Base-by-base conservation (phyloP, 2,888 invertebrate species). In the Chrysodeixis includens region DNA sequence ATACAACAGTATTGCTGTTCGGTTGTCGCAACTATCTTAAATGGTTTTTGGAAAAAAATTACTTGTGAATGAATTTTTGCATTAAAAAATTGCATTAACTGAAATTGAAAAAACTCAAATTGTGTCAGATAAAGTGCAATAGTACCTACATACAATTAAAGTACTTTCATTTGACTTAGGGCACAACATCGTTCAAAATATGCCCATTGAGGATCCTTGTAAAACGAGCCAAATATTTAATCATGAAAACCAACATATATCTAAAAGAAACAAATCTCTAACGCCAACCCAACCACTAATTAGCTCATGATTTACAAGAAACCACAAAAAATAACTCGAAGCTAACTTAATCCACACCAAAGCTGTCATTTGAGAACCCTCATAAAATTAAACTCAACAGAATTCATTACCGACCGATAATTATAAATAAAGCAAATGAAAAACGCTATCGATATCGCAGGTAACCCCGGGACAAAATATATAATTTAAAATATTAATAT, bases 401-500 rank as follows among this genome's bases (percentile, higher is more conserved):
- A 76, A 75, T 68, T 69, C 74, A 85, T 84, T 86, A 86, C 80
- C 74, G 72, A 81, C 78, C 65, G 80, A 66, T 69, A 76, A 80
- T 76, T 79, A 81, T 77, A 82, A 85, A 82, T 85, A 81, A 81
- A 88, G 78, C 83, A 84, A 87, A 88, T 81, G 79, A 78, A 49
- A 49, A 86, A 89, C 84, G 83, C 84, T 81, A 83, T 76, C 79
- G 73, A 76, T 81, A 78, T 77, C 78, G 72, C 82, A 79, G 83
- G 85, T 86, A 76, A 83, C 80, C 88, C 82, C 74, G 74, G 78
- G 87, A 72, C 83, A 83, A 72, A 83, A 82, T 82, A 84, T 89
- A 92, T 92, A 93, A 93, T 93, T 94, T 93, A 93, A 91, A 93
- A 93, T 94, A 94, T 94, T 94, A 94, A 94, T 95, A 94, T 93